Percentiles rank a stretch among this genome's conserved stretches.
These are phyloP conservation scores for Torymus auratus DNA, from an alignment of 2,888 invertebrate genomes.

Conservation along the genomic window DNA sequence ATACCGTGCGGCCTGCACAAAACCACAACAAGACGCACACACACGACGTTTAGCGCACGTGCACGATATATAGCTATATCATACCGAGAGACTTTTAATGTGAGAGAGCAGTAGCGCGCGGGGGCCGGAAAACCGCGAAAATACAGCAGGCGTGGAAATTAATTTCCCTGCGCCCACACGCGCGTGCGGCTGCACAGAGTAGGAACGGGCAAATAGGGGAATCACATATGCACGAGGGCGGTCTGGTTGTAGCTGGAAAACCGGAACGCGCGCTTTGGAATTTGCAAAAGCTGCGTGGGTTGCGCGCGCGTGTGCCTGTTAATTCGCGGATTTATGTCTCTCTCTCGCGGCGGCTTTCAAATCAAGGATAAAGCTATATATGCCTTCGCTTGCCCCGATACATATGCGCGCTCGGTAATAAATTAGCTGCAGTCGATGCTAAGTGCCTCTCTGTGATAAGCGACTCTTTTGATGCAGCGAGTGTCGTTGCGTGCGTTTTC, in stretches of 20 bases:
- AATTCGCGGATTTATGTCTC: constrained; percentile 30
- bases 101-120: not conserved
- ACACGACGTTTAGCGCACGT: not conserved
- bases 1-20: not conserved
- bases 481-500: not conserved
- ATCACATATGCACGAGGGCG: constrained; percentile 25
- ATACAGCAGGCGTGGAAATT: constrained; percentile 30
- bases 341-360: not conserved
- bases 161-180: not conserved
- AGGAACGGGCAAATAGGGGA: constrained; percentile 13
- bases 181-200: too few relatives aligned
- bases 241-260: constrained; percentile 18
- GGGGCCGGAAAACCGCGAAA: constrained; percentile 30
- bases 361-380: constrained; percentile 14
- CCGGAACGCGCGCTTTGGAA: constrained; percentile 25
- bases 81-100: not conserved
- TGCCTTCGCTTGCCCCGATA: too few relatives aligned
- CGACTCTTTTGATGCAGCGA: not conserved
- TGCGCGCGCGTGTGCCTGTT: constrained; percentile 3
- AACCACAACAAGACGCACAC: constrained; percentile 10
- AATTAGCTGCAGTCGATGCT: not conserved
- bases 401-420: not conserved
- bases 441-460: not conserved
- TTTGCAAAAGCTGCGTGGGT: not conserved
- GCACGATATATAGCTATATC: too few relatives aligned